Base-by-base conservation (phyloP, 2,113 vertebrate genomes). In the Thalassarche chlororhynchos region DNA sequence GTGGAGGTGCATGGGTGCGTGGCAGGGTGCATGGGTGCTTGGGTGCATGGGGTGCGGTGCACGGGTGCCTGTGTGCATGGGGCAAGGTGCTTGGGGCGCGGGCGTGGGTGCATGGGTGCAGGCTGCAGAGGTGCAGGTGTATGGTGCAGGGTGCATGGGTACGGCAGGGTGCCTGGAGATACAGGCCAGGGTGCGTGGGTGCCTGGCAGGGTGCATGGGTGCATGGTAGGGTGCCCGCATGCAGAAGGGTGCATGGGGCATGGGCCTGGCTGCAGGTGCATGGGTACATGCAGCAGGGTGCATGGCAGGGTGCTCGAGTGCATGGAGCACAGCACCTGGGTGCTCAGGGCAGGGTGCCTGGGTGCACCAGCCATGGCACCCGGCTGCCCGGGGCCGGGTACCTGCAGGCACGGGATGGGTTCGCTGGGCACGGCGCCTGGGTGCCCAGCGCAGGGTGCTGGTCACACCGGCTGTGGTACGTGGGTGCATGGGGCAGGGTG, bases 331-430 rank as follows among this genome's bases (percentile, higher is more conserved):
- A 11, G 46, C 46, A 47, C 21, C 2, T 12, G 21, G 20, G 61
- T 54, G 58, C 25, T 8, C 12, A 4, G 28, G 34, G 71, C 58
- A 16, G 19, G 28, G 21, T 23, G 20, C 38, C 7, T 17, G 34
- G n/a, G 6, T 19, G 5, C n/a, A 8, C 12, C 68, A 49, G 32
- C 23, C 76, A 3, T 26, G 1, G 57, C 36, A 15, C 25, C 19
- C 3, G 4, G 38, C 14, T 25, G 40, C 40, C 6, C 1, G 1
- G 32, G 34, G 15, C 49, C 4, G 10, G 17, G 36, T 14, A 13
- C 46, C 14, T 21, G 42, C 15, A 19, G 4, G 42, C 32, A 12
- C 6, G 4, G 34, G 57, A 15, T 12, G 23, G 34, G 6, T 21
- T 15, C 19, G 5, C 19, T 5, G 25, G 25, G 57, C 42, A 5